These are phyloP conservation scores for Peromyscus nudipes DNA, from an alignment of 2,797 vertebrate species.

Conservation along the genomic window DNA sequence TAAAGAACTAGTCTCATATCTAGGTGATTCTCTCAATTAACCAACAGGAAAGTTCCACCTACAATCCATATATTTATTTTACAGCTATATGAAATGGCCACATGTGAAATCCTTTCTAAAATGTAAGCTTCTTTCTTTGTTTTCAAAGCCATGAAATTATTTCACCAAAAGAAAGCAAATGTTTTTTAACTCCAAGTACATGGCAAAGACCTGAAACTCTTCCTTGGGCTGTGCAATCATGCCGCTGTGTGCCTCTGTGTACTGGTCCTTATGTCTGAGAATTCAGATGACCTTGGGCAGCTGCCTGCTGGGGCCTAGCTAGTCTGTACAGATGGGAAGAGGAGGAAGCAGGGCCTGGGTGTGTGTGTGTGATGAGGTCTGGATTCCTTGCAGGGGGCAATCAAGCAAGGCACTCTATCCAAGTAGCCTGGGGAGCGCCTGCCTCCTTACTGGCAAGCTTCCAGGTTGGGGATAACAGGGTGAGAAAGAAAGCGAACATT, in stretches of 20 bases:
- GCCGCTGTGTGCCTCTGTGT: neutral
- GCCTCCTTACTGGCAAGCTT: slow-evolving; percentile 21
- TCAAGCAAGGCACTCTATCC: slow-evolving; percentile 7
- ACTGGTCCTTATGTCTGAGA: slow-evolving; percentile 39
- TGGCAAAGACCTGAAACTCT: slow-evolving; percentile 32
- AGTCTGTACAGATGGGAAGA: neutral
- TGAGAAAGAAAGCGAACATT: neutral
- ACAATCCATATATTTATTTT: slow-evolving; percentile 33
- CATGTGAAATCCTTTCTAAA: slow-evolving; percentile 53
- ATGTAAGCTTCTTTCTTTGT: neutral
- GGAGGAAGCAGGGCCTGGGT: neutral
- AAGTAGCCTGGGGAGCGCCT: neutral
- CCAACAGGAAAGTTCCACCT: slow-evolving; percentile 7
- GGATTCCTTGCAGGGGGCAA: slow-evolving; percentile 59
- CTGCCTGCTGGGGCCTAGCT: slow-evolving; percentile 34
- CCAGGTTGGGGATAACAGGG: neutral
- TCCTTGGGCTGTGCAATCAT: neutral
- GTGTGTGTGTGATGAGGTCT: slow-evolving; percentile 37
- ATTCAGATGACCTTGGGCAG: slow-evolving; percentile 62
- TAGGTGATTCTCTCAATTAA: slow-evolving; percentile 45
- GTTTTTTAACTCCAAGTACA: neutral
- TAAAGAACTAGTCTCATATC: neutral
- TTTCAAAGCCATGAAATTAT: slow-evolving; percentile 54
- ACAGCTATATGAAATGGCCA: slow-evolving; percentile 52
- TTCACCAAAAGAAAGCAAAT: neutral